phyloP scores from a whole-genome alignment of 2,888 invertebrate species.

The Merodon equestris region DNA sequence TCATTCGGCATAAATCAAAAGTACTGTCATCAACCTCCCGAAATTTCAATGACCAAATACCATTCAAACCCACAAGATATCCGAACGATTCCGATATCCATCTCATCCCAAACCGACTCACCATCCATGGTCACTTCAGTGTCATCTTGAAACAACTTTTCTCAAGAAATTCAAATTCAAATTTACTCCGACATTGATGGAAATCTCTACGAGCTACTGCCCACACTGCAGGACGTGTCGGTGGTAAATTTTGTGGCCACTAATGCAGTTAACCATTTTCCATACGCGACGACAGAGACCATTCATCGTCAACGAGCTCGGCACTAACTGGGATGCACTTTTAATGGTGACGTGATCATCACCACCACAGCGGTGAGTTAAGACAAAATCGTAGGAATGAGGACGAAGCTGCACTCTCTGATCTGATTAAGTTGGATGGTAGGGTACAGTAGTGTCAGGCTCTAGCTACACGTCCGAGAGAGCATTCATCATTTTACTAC shows the following conservation, averaged over 20 bases:
- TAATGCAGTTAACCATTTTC: constrained; percentile 57
- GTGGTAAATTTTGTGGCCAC: constrained; percentile 52
- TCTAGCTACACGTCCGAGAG: constrained; percentile 14
- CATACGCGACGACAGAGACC: constrained; percentile 38
- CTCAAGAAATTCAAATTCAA: constrained; percentile 35
- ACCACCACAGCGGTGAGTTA: constrained; percentile 1
- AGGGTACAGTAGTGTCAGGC: constrained; percentile 17
- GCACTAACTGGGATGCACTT: constrained; percentile 46
- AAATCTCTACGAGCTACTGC: constrained; percentile 46
- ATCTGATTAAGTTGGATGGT: constrained; percentile 57
- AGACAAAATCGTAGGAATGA: constrained; percentile 7
- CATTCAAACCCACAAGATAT: no score
- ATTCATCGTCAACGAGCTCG: constrained; percentile 6
- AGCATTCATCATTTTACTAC: constrained; percentile 62
- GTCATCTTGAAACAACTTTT: constrained; percentile 1
- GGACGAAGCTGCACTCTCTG: constrained; percentile 11
- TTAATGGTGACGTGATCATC: constrained; percentile 53
- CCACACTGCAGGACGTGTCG: constrained; percentile 60
- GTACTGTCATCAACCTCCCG: no score
- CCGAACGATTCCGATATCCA: no score
- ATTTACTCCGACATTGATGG: constrained; percentile 39
- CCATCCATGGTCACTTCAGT: constrained; percentile 7
- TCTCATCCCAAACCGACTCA: no score
- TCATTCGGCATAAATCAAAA: no score
- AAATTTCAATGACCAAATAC: no score